Evolutionary conservation across 2,888 invertebrate species (phyloP), one percentile per base, ranked within the genome.

Genomic region (Nemotelus nigrinus): DNA sequence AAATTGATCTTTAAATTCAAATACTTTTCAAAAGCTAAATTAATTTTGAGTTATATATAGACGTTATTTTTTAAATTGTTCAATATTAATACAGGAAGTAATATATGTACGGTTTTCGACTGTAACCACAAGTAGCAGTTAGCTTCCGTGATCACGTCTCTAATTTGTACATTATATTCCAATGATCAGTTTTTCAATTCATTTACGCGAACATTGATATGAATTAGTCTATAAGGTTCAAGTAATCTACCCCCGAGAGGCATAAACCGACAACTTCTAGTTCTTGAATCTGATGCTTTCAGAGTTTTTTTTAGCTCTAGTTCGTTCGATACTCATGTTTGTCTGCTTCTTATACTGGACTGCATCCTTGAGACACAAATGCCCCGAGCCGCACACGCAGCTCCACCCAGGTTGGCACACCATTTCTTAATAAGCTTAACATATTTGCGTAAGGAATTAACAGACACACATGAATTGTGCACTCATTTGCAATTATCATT

Each of bases 401-500:
- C 41, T 39, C 43, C 57, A 45, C 6, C 58, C 57, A 44, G 57
- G 10, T 72, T 25, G 41, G 47, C 45, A 5, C 39, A 6, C 7
- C 71, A 58, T 63, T 72, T 74, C 63, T 74, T 74, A 60, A 76
- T 65, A 64, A 76, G 65, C 44, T 57, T 48, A 55, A 64, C 55
- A 75, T 74, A 77, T 76, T 79, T 76, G 74, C 63, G 77, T 47
- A 78, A 79, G 78, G 74, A 79, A 79, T 79, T 79, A 79, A 79
- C 78, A 79, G 78, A 78, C 74, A 67, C 78, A 72, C 78, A 78
- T 65, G 78, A 76, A 64, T 77, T 44, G 74, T 63, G 65, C 67
- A 68, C 77, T 78, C 74, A 79, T 79, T 78, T 78, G 78, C 79
- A 79, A 79, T 79, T 79, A 79, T 78, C 78, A 76, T 79, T 76